Conservation (phyloP, 1,140 invertebrate species). For the Luehdorfia chinensis region DNA sequence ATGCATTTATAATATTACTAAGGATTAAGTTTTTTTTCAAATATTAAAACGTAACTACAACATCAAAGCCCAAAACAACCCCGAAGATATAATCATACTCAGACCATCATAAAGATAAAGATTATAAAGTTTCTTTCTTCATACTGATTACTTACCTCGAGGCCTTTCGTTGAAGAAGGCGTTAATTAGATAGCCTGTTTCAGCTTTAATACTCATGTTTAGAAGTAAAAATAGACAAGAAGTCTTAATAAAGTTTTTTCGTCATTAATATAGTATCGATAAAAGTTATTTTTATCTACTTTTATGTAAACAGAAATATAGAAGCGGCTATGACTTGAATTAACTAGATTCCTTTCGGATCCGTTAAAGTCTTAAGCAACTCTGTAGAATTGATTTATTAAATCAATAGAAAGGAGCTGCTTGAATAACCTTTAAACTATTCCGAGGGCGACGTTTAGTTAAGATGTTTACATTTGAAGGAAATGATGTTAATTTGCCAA, state of each 20-base stretch:
- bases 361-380: not conserved
- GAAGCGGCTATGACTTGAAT: not conserved
- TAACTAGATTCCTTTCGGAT: not conserved
- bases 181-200: constrained; percentile 11
- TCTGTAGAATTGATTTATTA: too few species aligned
- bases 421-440: too few species aligned
- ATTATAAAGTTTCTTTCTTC: constrained; percentile 15
- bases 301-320: not conserved
- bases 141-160: constrained; percentile 15
- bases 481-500: too few species aligned
- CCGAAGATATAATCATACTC: too few species aligned
- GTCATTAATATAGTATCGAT: not conserved
- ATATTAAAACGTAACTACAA: too few species aligned
- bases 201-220: constrained; percentile 8
- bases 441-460: too few species aligned
- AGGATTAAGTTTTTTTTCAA: too few species aligned
- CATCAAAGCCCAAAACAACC: too few species aligned
- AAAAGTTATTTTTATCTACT: not conserved
- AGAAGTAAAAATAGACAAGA: not conserved
- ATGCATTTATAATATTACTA: too few species aligned
- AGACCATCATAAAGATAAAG: too few species aligned
- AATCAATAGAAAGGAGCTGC: too few species aligned
- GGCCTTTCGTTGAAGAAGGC: constrained; percentile 7
- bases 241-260: constrained; percentile 8
- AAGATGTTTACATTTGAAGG: too few species aligned